Evolutionary conservation across 1,140 invertebrate species (phyloP), one percentile per base, ranked within the genome.

Genomic region (Brachionus calyciflorus): DNA sequence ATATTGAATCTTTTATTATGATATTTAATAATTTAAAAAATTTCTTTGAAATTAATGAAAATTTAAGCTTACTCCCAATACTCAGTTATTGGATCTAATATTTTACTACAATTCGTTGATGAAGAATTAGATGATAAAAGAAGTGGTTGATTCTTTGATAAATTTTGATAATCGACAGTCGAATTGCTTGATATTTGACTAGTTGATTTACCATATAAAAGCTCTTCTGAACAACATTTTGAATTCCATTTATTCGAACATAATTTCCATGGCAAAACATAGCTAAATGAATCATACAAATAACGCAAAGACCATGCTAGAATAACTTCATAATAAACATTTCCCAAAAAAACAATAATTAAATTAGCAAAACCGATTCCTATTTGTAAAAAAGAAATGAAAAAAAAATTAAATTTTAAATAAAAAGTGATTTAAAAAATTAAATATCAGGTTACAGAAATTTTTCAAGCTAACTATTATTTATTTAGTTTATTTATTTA

Each of bases 291-390:
- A 46, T 83, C 82, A 81, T 83, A 79, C 26, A 69, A 41, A 78
- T 85, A 85, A 76, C 82, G 84, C 40, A 85, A 77, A 0, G 82
- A 80, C 84, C 85, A 83, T 12, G 84, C 80, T 49, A 86, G 83
- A 41, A 87, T 82, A 7, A 87, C 63, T 51, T 41, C 44, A 44
- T 51, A 79, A 49, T 77, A 51, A 60, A 51, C 37, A 60, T 40
- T 60, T 40, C 77, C 81, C 87, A 44, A 77, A 49, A 63, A 89
- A 87, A 81, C 93, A 91, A 44, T 88, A 87, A 82, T 93, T 94
- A 77, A 89, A 89, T 17, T 89, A 88, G 93, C 93, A 95, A 2
- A 93, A 93, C 92, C 96, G 90, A 98, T 99, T 40, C 73, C 73
- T 76, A 24, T n/a, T n/a, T 3, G 33, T 14, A 40, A 70, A 44